phyloP scores from a whole-genome alignment of 2,113 vertebrate species.

The Ibidorhyncha struthersii region DNA sequence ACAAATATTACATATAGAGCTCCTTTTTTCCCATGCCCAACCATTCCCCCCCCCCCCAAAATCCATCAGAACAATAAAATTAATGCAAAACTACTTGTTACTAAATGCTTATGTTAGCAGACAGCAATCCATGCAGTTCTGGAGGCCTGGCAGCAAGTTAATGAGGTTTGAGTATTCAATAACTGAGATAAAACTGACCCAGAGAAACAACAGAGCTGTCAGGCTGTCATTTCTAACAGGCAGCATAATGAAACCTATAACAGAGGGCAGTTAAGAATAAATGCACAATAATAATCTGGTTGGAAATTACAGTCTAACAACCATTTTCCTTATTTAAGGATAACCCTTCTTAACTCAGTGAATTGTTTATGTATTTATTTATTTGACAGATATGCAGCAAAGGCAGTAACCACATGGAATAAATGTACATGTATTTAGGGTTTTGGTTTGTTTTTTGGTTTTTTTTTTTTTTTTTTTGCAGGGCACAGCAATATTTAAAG shows the following conservation, averaged over 20 bases:
- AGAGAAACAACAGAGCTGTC: constrained; percentile 27
- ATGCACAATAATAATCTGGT: not conserved
- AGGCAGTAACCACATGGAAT: not conserved
- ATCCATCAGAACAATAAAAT: not conserved
- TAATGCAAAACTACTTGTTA: not conserved
- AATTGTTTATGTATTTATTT: constrained; percentile 14
- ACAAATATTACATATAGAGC: not conserved
- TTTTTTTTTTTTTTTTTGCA: not conserved
- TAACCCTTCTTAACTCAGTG: constrained; percentile 2
- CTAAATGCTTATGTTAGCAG: not conserved
- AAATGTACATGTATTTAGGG: not conserved
- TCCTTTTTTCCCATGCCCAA: not conserved
- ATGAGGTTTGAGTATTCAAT: constrained; percentile 43
- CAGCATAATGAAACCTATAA: not conserved
- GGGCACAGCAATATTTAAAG: not conserved
- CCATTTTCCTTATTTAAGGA: not conserved
- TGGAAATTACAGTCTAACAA: not conserved
- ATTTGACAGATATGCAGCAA: not conserved
- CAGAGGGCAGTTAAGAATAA: constrained; percentile 5
- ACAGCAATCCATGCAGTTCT: not conserved
- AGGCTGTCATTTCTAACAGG: constrained; percentile 31
- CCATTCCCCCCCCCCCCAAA: not conserved
- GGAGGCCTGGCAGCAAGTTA: constrained; percentile 14
- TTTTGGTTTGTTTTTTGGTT: not conserved
- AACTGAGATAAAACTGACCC: constrained; percentile 47